phyloP scores from a whole-genome alignment of 2,888 invertebrate species.

The Leptinotarsa peninsularis region DNA sequence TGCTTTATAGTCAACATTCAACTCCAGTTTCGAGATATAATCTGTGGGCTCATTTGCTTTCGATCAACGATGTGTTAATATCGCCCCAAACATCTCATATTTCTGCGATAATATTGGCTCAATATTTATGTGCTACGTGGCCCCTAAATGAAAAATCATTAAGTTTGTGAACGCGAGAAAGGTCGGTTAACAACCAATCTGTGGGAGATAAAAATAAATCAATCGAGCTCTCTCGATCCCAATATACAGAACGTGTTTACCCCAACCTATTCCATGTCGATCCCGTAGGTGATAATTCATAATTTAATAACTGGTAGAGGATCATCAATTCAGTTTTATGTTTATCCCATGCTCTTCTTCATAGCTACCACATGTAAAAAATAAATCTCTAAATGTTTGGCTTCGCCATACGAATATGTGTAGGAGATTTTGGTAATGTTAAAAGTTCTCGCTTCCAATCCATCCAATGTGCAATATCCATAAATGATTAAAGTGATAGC shows the following conservation, averaged over 20 bases:
- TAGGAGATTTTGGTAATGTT: no score
- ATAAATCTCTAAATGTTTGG: neutral
- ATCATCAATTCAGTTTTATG: neutral
- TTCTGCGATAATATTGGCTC: neutral
- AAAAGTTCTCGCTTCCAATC: no score
- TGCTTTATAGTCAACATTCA: no score
- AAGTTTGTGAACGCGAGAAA: neutral
- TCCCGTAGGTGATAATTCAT: constrained; percentile 2
- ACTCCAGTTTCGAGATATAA: no score
- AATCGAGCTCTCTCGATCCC: constrained; percentile 8
- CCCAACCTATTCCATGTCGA: neutral
- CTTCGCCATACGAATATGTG: no score
- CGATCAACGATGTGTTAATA: neutral
- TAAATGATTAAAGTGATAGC: no score
- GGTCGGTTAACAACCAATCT: constrained; percentile 12
- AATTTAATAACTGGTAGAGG: neutral
- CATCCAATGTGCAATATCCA: no score
- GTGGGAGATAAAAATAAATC: constrained; percentile 4
- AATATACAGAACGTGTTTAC: neutral
- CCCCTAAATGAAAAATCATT: neutral
- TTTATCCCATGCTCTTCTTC: neutral
- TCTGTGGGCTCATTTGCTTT: neutral
- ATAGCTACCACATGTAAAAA: neutral
- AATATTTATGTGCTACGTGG: neutral
- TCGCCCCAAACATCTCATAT: neutral